Base-by-base conservation (phyloP, 2,113 vertebrate species). In the Trachemys scripta region DNA sequence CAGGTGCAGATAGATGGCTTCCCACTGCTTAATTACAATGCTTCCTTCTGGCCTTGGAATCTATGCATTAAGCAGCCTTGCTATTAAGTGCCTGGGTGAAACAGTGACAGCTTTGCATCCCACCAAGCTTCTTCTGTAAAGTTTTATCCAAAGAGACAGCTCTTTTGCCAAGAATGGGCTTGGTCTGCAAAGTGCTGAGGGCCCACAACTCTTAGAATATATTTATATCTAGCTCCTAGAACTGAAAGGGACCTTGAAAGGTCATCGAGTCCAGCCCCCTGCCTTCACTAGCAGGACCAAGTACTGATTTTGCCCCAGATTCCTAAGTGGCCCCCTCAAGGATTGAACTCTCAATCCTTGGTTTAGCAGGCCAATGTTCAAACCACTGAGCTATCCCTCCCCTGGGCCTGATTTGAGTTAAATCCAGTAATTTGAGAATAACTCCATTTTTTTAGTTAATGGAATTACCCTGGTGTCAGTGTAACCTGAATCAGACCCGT, bases 71-170 rank as follows among this genome's bases (percentile, higher is more conserved):
- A 0, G 0, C 8, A 3, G 25, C 38, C 11, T 57, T 72, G 14
- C 35, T 94, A 54, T 78, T 0, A 0, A 72, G 19, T 72, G n/a
- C 65, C 65, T 72, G 65, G 57, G 11, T 24, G 50, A 9, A 56
- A 1, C 7, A 56, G 53, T 0, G 0, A 4, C 2, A 53, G 25
- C 56, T 92, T 24, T 80, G 69, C 11, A 81, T 80, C 4, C 50
- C 38, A 1, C 57, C 50, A 88, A 69, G 75, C 53, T 14, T n/a
- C n/a, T 42, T 84, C 22, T 2, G 38, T 69, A 69, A 53, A 1
- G 0, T 80, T 24, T 83, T 53, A 76, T 1, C 22, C n/a, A 5
- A 17, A 42, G 42, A 47, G 42, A 82, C 22, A n/a, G 10, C 50
- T 78, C 29, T 10, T 87, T 10, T 42, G 72, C 25, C 8, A 51